phyloP scores from a whole-genome alignment of 2,113 vertebrate genomes.

The Nasalis larvatus region DNA sequence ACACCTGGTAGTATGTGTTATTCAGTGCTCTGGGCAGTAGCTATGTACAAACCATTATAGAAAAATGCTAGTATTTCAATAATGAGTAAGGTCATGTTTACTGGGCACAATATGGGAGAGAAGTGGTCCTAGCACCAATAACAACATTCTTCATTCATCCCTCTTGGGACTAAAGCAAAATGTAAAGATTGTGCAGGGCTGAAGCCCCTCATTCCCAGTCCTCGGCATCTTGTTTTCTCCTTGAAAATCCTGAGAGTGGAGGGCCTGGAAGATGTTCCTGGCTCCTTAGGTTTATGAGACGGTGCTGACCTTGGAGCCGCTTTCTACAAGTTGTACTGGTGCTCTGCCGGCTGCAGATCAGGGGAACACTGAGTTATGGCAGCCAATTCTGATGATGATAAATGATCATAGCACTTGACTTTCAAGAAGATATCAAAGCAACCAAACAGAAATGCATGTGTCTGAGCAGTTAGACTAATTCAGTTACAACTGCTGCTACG shows the following conservation, averaged over 20 bases:
- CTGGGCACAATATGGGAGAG: neutral
- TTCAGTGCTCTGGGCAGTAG: neutral
- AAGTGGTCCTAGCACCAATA: neutral
- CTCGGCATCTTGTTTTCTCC: neutral
- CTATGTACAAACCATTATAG: neutral
- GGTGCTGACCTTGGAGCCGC: neutral
- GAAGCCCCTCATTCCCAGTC: neutral
- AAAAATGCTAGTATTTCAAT: neutral
- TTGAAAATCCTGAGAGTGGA: neutral
- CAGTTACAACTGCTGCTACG: conserved; percentile 9
- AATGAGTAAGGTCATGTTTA: neutral
- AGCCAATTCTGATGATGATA: neutral
- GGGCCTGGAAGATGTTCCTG: neutral
- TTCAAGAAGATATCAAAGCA: neutral
- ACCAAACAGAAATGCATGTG: conserved; percentile 3
- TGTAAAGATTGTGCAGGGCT: neutral
- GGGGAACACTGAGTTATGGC: neutral
- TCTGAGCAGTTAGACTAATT: conserved; percentile 33
- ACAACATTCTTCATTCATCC: neutral
- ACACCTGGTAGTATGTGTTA: neutral
- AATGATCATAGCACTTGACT: neutral
- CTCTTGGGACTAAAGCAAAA: neutral
- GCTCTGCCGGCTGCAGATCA: neutral
- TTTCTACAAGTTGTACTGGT: neutral
- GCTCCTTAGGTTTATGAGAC: neutral